Percentiles rank a stretch among this genome's conserved stretches.
phyloP scores from a whole-genome alignment of 2,113 vertebrate genomes.

The Platycercus adscitus region DNA sequence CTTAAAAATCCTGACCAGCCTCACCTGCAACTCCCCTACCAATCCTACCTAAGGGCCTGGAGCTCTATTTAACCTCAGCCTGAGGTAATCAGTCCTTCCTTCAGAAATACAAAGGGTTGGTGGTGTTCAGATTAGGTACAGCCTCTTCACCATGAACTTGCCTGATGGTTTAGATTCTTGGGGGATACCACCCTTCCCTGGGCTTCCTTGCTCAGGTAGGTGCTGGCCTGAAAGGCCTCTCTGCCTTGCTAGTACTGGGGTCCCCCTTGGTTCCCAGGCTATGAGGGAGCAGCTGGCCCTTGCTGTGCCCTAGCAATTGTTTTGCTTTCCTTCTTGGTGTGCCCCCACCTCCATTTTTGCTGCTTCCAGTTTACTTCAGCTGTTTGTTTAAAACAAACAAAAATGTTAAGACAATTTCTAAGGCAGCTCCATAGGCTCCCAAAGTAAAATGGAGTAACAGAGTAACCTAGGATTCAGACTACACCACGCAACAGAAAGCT shows the following conservation, averaged over 20 bases:
- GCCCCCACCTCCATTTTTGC: accelerated
- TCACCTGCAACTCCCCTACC: not conserved
- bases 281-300: not conserved
- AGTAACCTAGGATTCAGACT: not conserved
- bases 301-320: not conserved
- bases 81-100: accelerated
- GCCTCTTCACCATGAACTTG: not conserved
- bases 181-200: not conserved
- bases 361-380: not conserved
- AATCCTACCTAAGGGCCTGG: not conserved
- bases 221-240: not conserved
- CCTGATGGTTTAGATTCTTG: not conserved
- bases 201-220: not conserved
- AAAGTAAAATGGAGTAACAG: not conserved
- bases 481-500: not conserved
- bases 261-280: not conserved
- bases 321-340: not conserved
- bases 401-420: not conserved
- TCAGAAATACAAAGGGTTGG: not conserved
- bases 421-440: not conserved
- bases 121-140: not conserved
- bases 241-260: not conserved
- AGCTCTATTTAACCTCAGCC: not conserved
- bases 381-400: not conserved
- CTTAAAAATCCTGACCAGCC: not conserved